Conservation (phyloP, 2,888 invertebrate genomes). For the Scaptomyza cyrtandrae region DNA sequence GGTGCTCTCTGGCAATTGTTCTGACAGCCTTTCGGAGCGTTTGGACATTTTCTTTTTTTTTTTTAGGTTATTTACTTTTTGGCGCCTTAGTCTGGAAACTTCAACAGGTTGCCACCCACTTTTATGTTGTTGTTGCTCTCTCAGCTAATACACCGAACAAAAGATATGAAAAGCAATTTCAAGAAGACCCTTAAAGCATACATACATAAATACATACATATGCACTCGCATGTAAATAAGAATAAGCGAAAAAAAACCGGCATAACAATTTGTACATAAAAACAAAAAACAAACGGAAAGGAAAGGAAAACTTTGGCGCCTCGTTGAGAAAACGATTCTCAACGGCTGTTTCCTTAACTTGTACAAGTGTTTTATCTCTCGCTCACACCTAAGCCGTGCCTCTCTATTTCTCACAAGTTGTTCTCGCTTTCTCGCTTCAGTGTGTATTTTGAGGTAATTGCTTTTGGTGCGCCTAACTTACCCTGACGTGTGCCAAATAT, state of each 20-base stretch:
- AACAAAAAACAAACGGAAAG: not conserved
- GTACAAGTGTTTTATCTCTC: conserved; percentile 63
- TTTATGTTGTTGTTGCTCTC: conserved; percentile 20
- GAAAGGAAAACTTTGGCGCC: conserved; percentile 35
- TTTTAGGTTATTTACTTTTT: conserved; percentile 64
- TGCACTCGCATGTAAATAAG: conserved; percentile 25
- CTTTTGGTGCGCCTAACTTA: conserved; percentile 41
- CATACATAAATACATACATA: conserved; percentile 17
- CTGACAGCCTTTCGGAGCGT: conserved; percentile 44
- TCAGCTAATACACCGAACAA: conserved; percentile 49
- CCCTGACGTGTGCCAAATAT: conserved; percentile 41
- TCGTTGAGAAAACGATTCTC: conserved; percentile 33
- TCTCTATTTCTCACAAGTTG: not conserved
- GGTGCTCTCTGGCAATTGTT: not conserved
- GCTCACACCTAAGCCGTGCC: not conserved
- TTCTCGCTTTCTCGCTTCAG: conserved; percentile 2
- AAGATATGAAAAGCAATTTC: conserved; percentile 60
- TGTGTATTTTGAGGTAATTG: conserved; percentile 52
- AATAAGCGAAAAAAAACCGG: conserved; percentile 14
- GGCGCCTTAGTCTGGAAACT: conserved; percentile 57
- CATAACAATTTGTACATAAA: conserved; percentile 21
- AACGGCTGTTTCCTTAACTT: conserved; percentile 68
- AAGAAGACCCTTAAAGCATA: conserved; percentile 39
- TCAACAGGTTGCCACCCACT: conserved; percentile 79
- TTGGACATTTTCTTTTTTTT: conserved; percentile 38